These are phyloP conservation scores for Meloidogyne chitwoodi DNA, from an alignment of 1,140 invertebrate genomes.

Conservation along the genomic window DNA sequence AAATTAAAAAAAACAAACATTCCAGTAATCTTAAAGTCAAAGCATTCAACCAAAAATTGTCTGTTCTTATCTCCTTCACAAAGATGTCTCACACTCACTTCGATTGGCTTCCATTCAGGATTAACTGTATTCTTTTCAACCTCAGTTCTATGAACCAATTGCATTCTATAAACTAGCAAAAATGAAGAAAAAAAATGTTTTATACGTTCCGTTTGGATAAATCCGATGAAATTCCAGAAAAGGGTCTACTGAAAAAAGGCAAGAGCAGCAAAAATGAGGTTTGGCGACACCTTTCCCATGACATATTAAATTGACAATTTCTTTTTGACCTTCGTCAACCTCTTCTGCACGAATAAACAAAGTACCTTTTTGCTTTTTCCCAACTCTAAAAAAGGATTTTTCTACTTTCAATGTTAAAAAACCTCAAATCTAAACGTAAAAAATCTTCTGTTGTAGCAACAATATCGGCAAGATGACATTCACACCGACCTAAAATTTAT, in stretches of 20 bases:
- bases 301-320: slow-evolving; percentile 63
- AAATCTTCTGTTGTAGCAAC: slow-evolving; percentile 57
- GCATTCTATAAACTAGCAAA: slow-evolving; percentile 53
- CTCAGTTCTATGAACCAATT: slow-evolving; percentile 65
- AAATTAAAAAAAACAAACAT: not conserved
- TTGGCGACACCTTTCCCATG: slow-evolving; percentile 61
- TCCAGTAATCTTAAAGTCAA: slow-evolving; percentile 6
- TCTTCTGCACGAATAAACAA: slow-evolving; percentile 64
- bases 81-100: slow-evolving; percentile 64
- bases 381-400: slow-evolving; percentile 36
- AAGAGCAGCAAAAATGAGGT: not conserved
- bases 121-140: slow-evolving; percentile 65
- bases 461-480: slow-evolving; percentile 65
- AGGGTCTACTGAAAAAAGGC: slow-evolving; percentile 61
- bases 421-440: slow-evolving; percentile 29
- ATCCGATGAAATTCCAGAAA: slow-evolving; percentile 64
- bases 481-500: slow-evolving; percentile 46
- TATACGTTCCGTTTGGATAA: slow-evolving; percentile 63
- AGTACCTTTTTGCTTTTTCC: slow-evolving; percentile 44
- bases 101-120: slow-evolving; percentile 66
- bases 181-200: not conserved
- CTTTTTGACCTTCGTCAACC: slow-evolving; percentile 62
- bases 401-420: slow-evolving; percentile 2
- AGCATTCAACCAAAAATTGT: slow-evolving; percentile 14
- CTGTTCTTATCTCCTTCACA: slow-evolving; percentile 66